A percentile compares a stretch with the other conserved stretches of the same genome.
phyloP scores from a whole-genome alignment of 2,113 vertebrate species.

The Chaenocephalus aceratus region DNA sequence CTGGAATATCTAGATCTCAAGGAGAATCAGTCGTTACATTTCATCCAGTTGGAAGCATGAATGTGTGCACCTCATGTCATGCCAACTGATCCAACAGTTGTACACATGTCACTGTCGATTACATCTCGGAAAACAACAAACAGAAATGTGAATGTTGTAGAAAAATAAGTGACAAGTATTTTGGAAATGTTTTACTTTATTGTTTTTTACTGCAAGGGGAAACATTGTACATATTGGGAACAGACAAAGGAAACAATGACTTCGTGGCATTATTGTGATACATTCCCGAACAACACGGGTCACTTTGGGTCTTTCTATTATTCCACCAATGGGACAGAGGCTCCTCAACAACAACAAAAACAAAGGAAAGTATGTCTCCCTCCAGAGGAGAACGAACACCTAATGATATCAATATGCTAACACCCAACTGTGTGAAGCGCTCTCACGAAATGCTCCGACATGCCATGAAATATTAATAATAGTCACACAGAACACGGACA shows the following conservation, averaged over 20 bases:
- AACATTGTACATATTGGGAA: slow-evolving; percentile 80
- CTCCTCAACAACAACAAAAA: slow-evolving; percentile 12
- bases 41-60: too few species aligned
- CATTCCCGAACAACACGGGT: slow-evolving; percentile 57
- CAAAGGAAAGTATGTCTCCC: neutral
- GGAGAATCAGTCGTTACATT: too few species aligned
- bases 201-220: slow-evolving; percentile 58
- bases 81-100: too few species aligned
- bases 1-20: too few species aligned
- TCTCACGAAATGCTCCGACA: neutral
- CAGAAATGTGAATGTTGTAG: too few species aligned
- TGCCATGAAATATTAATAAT: too few species aligned
- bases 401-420: slow-evolving; percentile 39
- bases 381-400: slow-evolving; percentile 17
- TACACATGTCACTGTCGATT: too few species aligned
- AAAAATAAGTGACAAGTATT: slow-evolving; percentile 1
- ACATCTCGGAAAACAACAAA: too few species aligned
- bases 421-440: slow-evolving; percentile 25
- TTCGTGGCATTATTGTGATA: slow-evolving; percentile 79
- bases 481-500: too few species aligned
- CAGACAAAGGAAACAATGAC: slow-evolving; percentile 76
- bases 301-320: slow-evolving; percentile 68
- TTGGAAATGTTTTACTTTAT: slow-evolving; percentile 80
- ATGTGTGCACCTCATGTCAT: too few species aligned
- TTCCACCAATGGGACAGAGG: neutral